A percentile compares a stretch with the other conserved stretches of the same genome.
phyloP scores from a whole-genome alignment of 2,113 vertebrate species.

The Epinephelus fuscoguttatus region DNA sequence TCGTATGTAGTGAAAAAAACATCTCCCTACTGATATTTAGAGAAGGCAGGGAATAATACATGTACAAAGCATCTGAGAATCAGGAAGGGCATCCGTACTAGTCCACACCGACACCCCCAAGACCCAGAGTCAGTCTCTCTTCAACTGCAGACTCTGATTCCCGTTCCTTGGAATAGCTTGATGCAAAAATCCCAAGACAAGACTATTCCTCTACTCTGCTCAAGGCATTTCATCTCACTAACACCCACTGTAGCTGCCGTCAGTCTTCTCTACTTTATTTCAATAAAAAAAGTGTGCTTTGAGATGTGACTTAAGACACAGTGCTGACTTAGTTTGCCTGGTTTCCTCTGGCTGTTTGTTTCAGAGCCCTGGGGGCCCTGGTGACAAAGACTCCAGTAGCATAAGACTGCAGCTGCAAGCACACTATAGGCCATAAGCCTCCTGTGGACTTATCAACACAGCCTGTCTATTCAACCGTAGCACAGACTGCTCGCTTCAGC shows the following conservation, averaged over 20 bases:
- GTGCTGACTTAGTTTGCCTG: constrained; percentile 17
- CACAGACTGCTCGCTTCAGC: background rate
- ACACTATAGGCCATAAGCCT: constrained; percentile 14
- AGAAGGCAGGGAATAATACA: background rate
- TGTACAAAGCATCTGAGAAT: background rate
- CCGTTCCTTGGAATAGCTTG: constrained; percentile 17
- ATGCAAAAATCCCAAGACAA: constrained; percentile 30
- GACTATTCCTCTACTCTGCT: constrained; percentile 16
- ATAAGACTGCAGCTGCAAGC: constrained; percentile 22
- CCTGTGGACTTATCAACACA: constrained; percentile 34
- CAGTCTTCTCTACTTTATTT: constrained; percentile 22
- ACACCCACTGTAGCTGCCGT: constrained; percentile 29
- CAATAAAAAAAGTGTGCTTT: constrained; percentile 18
- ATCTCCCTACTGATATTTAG: background rate
- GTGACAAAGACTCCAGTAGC: constrained; percentile 18
- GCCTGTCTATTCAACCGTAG: constrained; percentile 4
- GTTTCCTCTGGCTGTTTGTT: constrained; percentile 55
- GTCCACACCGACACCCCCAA: background rate
- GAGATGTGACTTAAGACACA: constrained; percentile 25
- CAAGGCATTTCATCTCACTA: constrained; percentile 25
- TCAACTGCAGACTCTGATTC: background rate
- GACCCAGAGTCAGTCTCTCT: background rate
- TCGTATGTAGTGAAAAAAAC: background rate
- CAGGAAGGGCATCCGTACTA: background rate
- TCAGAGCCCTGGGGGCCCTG: constrained; percentile 4